Base-by-base conservation (phyloP, 2,888 invertebrate genomes). In the Stramonita haemastoma region DNA sequence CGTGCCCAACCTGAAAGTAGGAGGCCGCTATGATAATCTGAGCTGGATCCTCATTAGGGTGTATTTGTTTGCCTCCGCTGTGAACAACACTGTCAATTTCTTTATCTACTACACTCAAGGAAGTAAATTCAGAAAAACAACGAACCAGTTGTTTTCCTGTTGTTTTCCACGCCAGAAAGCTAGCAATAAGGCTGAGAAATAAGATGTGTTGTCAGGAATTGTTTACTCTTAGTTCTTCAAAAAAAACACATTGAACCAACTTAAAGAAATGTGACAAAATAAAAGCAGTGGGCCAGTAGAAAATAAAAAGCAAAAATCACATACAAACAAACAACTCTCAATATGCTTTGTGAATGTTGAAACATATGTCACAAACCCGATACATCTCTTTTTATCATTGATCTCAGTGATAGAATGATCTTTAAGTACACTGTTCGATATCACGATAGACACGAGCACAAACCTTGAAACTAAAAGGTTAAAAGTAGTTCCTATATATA, bases 81-180 rank as follows among this genome's bases (percentile, higher is more conserved):
- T 83, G 4, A 83, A 83, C 81, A 46, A 46, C 46, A 83, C 81
- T 36, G 36, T 83, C 13, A 83, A 83, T 22, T 83, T 83, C 46
- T 83, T 83, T 46, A 26, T 83, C 2, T 83, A 83, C 29, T 83
- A 83, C 26, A 22, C 22, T 2, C 17, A 29, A 22, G 81, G 81
- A 26, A 83, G 81, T 46, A 83, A 83, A 26, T 83, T 83, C 81
- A 83, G 81, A 22, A 26, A 83, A 83, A 83, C 81, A 22, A 46
- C 46, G 26, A 11, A 26, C 19, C 81, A 22, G 19, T 26, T 83
- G 81, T 83, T 83, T 83, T 46, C 81, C 19, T 79, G 46, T 17
- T 73, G n/a, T 73, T 1, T n/a, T 26, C 29, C 8, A n/a, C n/a
- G 13, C 26, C 73, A 8, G 26, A 29, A 29, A 73, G n/a, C 73